Evolutionary conservation across 1,140 invertebrate species (phyloP), one percentile per base, ranked within the genome.

Genomic region (Hyphantria cunea): DNA sequence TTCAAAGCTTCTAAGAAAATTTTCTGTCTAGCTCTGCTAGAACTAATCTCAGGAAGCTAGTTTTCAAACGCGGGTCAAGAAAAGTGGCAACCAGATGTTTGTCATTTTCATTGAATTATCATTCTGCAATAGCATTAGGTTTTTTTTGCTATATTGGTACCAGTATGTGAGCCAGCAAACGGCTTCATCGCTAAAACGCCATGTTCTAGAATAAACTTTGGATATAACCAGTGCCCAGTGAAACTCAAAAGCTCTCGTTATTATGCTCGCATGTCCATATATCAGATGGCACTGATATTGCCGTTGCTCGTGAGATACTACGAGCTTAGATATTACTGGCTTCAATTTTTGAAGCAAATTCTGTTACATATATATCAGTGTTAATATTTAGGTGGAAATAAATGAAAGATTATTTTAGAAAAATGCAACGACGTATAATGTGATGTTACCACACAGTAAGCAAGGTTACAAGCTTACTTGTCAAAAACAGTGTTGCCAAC

Each of bases 201-300:
- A 51, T 80, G 73, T 67, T 76, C 25, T 14, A 74, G 50, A 33
- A 37, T 62, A 44, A 78, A 74, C 25, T 74, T 67, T 12, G 66
- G 37, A 56, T 66, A 67, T 50, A 76, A 39, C 73, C 78, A 80
- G 39, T 80, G 78, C 3, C 75, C 78, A 47, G 78, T 78, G 48
- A 78, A 80, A 41, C 72, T 80, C 60, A 80, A 44, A 64, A 77
- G 41, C 75, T 77, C 6, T 15, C 32, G 39, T 64, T 74, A 62
- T 80, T 78, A 56, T 74, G 61, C 14, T 54, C 33, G 52, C 72
- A 77, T 53, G 72, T 80, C 74, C 75, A 79, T 52, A 76, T 72
- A 52, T 78, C 70, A 61, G 73, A 74, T 14, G 70, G 76, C 12
- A 76, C 61, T 44, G 75, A 78, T 49, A 78, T 10, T 33, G 66